phyloP scores from a whole-genome alignment of 2,113 vertebrate species.

The Acanthochromis polyacanthus region DNA sequence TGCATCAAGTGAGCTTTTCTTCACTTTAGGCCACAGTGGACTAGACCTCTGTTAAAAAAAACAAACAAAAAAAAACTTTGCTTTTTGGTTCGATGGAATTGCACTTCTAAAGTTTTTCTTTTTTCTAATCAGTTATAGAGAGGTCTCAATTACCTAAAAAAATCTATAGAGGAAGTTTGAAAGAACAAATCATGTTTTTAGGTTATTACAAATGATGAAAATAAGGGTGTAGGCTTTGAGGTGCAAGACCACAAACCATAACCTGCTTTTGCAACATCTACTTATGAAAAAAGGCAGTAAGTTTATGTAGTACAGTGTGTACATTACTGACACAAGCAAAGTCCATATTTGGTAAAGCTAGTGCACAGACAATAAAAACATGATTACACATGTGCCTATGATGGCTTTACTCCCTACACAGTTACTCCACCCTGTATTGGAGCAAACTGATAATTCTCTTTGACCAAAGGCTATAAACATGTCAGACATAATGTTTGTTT shows the following conservation, averaged over 20 bases:
- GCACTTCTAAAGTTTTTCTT: not conserved
- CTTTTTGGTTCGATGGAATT: not conserved
- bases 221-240: not conserved
- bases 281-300: not conserved
- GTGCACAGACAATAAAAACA: slow-evolving; percentile 33
- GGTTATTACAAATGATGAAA: not conserved
- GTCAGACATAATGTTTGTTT: slow-evolving; percentile 50
- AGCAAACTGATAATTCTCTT: slow-evolving; percentile 45
- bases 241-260: slow-evolving; percentile 45
- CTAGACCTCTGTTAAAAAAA: slow-evolving; percentile 2
- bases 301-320: not conserved
- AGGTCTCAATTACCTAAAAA: not conserved
- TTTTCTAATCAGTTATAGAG: not conserved
- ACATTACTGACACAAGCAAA: slow-evolving; percentile 9
- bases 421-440: slow-evolving; percentile 33
- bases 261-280: slow-evolving; percentile 28
- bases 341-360: slow-evolving; percentile 37
- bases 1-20: slow-evolving; percentile 1
- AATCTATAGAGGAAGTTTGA: not conserved
- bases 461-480: slow-evolving; percentile 65
- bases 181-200: not conserved
- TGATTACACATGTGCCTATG: slow-evolving; percentile 50
- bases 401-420: slow-evolving; percentile 17
- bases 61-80: not conserved
- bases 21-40: slow-evolving; percentile 15